A percentile compares a stretch with the other conserved stretches of the same genome.
phyloP scores from a whole-genome alignment of 2,888 invertebrate genomes.

The Agrochola lota region DNA sequence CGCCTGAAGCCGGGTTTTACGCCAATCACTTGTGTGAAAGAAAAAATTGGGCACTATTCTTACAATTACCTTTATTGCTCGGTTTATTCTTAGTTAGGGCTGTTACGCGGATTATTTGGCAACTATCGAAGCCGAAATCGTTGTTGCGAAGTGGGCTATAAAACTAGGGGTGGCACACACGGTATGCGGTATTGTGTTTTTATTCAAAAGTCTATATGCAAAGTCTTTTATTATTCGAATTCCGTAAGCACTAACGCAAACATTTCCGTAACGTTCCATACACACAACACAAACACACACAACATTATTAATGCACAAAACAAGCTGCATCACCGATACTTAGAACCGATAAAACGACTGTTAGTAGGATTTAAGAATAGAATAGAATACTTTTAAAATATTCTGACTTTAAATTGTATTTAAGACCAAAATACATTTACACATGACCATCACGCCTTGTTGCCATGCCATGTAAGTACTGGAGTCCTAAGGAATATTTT shows the following conservation, averaged over 20 bases:
- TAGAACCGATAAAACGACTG: not conserved
- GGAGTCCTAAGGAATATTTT: conserved; percentile 24
- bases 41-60: conserved; percentile 43
- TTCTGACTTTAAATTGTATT: not conserved
- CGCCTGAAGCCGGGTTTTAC: conserved; percentile 47
- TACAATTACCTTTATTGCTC: conserved; percentile 47
- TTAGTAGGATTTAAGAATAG: not conserved
- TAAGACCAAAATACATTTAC: not conserved
- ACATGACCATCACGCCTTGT: not conserved
- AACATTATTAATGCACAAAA: not conserved
- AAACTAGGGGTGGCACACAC: not conserved
- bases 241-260: not conserved
- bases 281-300: too few species aligned
- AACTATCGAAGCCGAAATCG: not conserved
- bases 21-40: conserved; percentile 45
- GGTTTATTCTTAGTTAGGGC: conserved; percentile 31
- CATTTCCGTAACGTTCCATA: too few species aligned
- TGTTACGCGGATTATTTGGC: conserved; percentile 29
- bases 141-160: not conserved
- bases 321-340: not conserved
- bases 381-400: not conserved
- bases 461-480: not conserved
- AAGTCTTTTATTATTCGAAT: not conserved
- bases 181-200: not conserved
- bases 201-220: not conserved